Base-by-base conservation (phyloP, 2,888 invertebrate genomes). In the Ochropleura plecta region DNA sequence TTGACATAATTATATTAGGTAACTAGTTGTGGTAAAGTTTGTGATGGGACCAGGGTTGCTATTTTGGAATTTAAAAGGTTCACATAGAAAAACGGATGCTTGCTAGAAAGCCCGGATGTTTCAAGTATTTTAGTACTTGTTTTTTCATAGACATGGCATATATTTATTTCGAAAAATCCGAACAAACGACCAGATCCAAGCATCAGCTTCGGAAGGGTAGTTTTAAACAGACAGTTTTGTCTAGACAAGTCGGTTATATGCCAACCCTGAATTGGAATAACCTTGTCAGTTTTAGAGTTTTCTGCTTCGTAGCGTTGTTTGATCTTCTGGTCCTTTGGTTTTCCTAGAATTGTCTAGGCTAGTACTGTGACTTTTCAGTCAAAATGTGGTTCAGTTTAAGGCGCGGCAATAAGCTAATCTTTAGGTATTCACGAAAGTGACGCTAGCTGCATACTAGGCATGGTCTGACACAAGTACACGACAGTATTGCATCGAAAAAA, bases 1-100 rank as follows among this genome's bases (percentile, higher is more conserved):
- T 86, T 87, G 77, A 83, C 79, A 73, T 80, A 73, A 74, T 65
- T 75, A 63, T 73, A 78, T 82, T 71, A 82, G 42, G 65, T 44
- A 60, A 81, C 65, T 66, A 69, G 77, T 77, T 84, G 20, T 66
- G 40, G 20, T 73, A 18, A 18, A 84, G 51, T 76, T 62, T 44
- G 62, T 62, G 44, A 62, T 12, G 4, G 7, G n/a, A 7, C 12
- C n/a, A 62, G 44, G 62, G 62, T 20, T 20, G 44, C 7, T n/a
- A 62, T 62, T 62, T n/a, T 20, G n/a, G n/a, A 44, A n/a, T 44
- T 44, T 3, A n/a, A 44, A n/a, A n/a, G 16, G 16, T 40, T 5
- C 57, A 16, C 16, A 8, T 40, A 8, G 1, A 16, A 30, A 30
- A 30, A 0, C 0, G 30, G 12, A 57, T 7, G 6, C 30, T 57